These are phyloP conservation scores for Nemapogon koenigi DNA, from an alignment of 2,888 invertebrate species.

Conservation along the genomic window DNA sequence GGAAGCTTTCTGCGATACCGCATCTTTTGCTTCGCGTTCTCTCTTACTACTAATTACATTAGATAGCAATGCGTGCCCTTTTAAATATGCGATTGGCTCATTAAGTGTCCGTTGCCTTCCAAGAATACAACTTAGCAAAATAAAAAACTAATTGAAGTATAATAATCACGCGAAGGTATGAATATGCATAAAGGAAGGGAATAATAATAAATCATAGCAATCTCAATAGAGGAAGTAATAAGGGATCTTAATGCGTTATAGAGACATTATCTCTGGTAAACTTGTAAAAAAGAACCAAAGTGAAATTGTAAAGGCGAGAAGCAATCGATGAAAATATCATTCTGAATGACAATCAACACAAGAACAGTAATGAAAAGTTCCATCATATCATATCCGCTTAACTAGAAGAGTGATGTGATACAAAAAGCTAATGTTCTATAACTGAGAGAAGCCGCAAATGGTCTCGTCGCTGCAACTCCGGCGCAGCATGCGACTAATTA, in stretches of 20 bases:
- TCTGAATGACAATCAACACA: slow-evolving; percentile 33
- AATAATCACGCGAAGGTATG: too few species aligned
- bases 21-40: not conserved
- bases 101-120: not conserved
- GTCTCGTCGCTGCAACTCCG: slow-evolving; percentile 1
- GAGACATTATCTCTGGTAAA: too few species aligned
- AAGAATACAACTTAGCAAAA: too few species aligned
- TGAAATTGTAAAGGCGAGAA: slow-evolving; percentile 20
- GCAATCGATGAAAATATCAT: slow-evolving; percentile 38
- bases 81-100: slow-evolving; percentile 3
- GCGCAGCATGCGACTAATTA: slow-evolving; percentile 54
- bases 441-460: slow-evolving; percentile 2
- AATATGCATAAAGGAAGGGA: too few species aligned
- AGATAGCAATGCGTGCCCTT: slow-evolving; percentile 6
- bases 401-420: slow-evolving; percentile 8
- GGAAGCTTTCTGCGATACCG: not conserved
- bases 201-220: too few species aligned
- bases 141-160: too few species aligned
- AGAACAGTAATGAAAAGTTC: slow-evolving; percentile 24
- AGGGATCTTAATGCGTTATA: too few species aligned
- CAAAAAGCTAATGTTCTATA: slow-evolving; percentile 9
- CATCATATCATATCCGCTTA: slow-evolving; percentile 21
- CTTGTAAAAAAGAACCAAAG: too few species aligned
- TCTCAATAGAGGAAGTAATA: too few species aligned
- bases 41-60: slow-evolving; percentile 6